Percentiles rank a stretch among this genome's conserved stretches.
phyloP scores from a whole-genome alignment of 1,140 invertebrate species.

The Monomorium pharaonis region DNA sequence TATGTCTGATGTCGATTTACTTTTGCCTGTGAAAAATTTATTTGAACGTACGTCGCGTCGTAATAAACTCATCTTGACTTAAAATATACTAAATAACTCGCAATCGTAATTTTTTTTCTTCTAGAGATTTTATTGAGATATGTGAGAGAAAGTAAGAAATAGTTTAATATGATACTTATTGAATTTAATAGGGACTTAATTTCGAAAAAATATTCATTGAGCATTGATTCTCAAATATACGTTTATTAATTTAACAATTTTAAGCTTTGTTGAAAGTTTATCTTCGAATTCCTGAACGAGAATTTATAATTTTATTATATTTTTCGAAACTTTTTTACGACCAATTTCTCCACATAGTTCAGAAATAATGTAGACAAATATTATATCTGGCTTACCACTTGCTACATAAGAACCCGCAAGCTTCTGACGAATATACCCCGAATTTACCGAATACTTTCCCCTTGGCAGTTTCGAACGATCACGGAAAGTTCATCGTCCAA shows the following conservation, averaged over 20 bases:
- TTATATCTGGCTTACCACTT: background rate
- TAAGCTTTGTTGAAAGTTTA: background rate
- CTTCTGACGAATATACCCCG: background rate
- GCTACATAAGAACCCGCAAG: background rate
- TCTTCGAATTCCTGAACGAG: background rate
- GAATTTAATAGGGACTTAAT: background rate
- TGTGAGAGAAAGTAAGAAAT: background rate
- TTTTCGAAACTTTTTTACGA: background rate
- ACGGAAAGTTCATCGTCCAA: conserved; percentile 7
- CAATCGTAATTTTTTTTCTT: background rate
- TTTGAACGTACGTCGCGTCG: background rate
- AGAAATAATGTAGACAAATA: background rate
- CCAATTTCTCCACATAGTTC: background rate
- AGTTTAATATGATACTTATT: background rate
- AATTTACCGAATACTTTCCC: conserved; percentile 21
- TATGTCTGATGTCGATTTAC: conserved; percentile 15
- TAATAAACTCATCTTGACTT: background rate
- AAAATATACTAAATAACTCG: background rate
- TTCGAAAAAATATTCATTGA: background rate
- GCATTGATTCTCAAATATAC: background rate
- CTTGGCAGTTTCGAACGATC: background rate
- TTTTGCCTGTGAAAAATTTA: conserved; percentile 12
- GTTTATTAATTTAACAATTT: background rate
- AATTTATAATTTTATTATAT: background rate
- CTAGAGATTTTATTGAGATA: background rate